These are phyloP conservation scores for Apodemia mormo DNA, from an alignment of 2,888 invertebrate genomes.

Conservation along the genomic window DNA sequence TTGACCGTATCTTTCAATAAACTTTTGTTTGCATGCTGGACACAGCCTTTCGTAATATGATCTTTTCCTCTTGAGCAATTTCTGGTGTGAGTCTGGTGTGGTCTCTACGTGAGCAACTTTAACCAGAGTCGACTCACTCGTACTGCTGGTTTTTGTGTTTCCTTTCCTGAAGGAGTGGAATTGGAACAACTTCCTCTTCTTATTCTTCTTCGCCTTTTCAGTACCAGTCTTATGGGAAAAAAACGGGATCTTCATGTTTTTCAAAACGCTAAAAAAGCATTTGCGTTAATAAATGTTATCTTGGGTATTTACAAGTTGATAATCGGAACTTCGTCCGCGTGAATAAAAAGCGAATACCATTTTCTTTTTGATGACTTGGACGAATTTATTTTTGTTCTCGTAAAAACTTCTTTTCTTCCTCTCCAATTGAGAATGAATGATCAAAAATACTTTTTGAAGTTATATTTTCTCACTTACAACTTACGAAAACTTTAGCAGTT, in stretches of 20 bases:
- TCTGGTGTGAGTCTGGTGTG: slow-evolving; percentile 15
- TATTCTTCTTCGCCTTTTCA: slow-evolving; percentile 44
- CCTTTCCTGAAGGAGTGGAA: slow-evolving; percentile 29
- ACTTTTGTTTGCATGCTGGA: slow-evolving; percentile 33
- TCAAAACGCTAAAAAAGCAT: slow-evolving; percentile 6
- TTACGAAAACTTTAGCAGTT: too few relatives aligned
- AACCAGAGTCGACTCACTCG: slow-evolving; percentile 1
- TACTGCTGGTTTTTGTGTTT: slow-evolving; percentile 21
- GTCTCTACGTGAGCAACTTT: slow-evolving; percentile 15
- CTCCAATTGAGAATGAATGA: too few relatives aligned
- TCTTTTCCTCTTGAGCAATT: slow-evolving; percentile 32
- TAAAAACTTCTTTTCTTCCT: too few relatives aligned
- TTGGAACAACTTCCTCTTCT: slow-evolving; percentile 50
- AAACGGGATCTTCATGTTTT: background rate
- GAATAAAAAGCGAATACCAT: too few relatives aligned
- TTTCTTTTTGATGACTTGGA: too few relatives aligned
- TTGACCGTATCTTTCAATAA: slow-evolving; percentile 22
- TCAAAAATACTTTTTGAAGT: too few relatives aligned
- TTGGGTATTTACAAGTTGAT: too few relatives aligned
- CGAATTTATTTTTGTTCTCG: too few relatives aligned
- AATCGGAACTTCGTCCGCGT: too few relatives aligned
- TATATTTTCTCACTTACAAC: too few relatives aligned
- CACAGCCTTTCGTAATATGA: slow-evolving; percentile 35
- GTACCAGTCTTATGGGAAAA: slow-evolving; percentile 33
- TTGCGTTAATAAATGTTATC: too few relatives aligned